phyloP scores from a whole-genome alignment of 2,113 vertebrate genomes.

The Noctilio leporinus region DNA sequence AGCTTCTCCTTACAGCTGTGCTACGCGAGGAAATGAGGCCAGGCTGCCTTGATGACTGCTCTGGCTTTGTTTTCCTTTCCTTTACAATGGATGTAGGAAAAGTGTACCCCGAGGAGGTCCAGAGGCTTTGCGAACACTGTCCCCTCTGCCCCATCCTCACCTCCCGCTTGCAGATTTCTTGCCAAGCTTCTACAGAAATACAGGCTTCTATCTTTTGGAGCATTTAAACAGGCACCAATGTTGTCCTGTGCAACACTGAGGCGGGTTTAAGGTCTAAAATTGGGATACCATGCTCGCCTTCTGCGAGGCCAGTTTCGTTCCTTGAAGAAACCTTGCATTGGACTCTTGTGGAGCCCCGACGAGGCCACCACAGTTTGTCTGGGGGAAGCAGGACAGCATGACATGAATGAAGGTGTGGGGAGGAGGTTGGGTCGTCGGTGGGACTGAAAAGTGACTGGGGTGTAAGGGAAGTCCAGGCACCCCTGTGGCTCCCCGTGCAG shows the following conservation, averaged over 20 bases:
- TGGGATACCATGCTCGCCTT: neutral
- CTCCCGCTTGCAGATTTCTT: neutral
- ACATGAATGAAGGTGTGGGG: neutral
- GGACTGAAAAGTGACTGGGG: neutral
- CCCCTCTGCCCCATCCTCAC: neutral
- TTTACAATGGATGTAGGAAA: neutral
- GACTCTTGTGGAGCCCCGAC: too few species aligned
- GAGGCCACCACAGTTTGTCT: too few species aligned
- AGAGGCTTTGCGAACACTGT: neutral
- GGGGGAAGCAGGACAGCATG: neutral
- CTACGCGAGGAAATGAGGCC: neutral
- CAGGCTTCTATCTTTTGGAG: neutral
- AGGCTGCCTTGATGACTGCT: neutral
- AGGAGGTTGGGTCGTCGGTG: neutral
- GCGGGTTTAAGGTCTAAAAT: neutral
- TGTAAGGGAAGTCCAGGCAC: neutral
- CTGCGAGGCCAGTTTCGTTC: neutral
- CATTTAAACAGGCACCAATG: slow-evolving; percentile 2
- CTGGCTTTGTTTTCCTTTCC: neutral
- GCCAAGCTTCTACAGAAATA: neutral
- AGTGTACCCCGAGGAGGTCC: neutral
- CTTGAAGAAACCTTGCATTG: neutral
- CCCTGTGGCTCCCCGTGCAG: neutral
- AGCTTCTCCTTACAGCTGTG: neutral
- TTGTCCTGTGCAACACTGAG: neutral